phyloP scores from a whole-genome alignment of 2,113 vertebrate genomes.

The Perognathus longimembris region DNA sequence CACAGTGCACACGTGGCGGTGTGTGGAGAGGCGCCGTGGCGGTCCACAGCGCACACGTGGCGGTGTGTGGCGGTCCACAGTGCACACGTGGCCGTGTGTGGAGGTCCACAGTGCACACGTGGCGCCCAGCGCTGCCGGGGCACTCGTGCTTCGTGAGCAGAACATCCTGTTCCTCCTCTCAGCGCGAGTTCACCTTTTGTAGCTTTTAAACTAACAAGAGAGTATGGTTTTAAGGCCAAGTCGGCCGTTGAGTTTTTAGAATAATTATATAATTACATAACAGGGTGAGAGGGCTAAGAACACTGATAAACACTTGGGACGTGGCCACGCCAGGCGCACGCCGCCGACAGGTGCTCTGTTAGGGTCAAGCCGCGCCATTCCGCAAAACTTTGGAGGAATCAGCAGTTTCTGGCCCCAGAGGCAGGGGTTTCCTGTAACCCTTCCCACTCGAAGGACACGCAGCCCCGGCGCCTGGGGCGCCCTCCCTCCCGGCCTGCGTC shows the following conservation, averaged over 20 bases:
- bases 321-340: accelerated
- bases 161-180: background rate
- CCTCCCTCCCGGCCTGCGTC: too few relatives aligned
- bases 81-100: too few relatives aligned
- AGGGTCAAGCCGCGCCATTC: conserved; percentile 28
- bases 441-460: too few relatives aligned
- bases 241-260: background rate
- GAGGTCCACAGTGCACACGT: too few relatives aligned
- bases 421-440: too few relatives aligned
- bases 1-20: too few relatives aligned
- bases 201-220: background rate
- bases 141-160: too few relatives aligned
- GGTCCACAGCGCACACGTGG: too few relatives aligned
- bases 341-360: background rate
- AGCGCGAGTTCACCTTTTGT: background rate
- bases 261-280: background rate
- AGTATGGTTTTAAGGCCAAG: background rate
- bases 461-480: too few relatives aligned
- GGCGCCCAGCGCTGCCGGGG: too few relatives aligned
- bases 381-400: conserved; percentile 89
- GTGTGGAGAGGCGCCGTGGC: too few relatives aligned
- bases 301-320: background rate
- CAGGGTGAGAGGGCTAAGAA: background rate
- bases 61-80: too few relatives aligned
- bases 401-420: conserved; percentile 34